Base-by-base conservation (phyloP, 2,113 vertebrate genomes). In the Nannospalax galili region DNA sequence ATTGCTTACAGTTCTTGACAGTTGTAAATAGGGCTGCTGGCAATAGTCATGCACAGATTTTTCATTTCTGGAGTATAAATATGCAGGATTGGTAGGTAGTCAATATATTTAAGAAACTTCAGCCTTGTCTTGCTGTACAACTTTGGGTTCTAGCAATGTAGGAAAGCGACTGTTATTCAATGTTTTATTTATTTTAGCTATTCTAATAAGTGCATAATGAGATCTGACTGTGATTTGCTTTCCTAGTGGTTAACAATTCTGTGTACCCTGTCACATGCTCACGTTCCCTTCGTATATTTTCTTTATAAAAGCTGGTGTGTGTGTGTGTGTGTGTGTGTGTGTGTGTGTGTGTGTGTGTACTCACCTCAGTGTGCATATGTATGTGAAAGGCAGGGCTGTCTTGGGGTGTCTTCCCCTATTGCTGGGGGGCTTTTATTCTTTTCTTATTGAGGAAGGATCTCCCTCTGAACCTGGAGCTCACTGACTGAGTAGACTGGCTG, bases 101-200 rank as follows among this genome's bases (percentile, higher is more conserved):
- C 56, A 56, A 73, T 32, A 24, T 2, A 65, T 58, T 73, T 52
- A n/a, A 72, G 81, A 48, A 35, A 80, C 15, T 7, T 35, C 17
- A 8, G 2, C 32, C 40, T 35, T 42, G 64, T n/a, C n/a, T n/a
- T n/a, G 77, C 87, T 5, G 15, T 2, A 14, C 52, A 12, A 4
- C 11, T 67, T 8, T 32, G 78, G 37, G 45, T 58, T 15, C 74
- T 17, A 56, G 85, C 16, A 28, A 20, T 0, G 4, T 0, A n/a
- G 45, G 48, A 64, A 64, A 52, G 45, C 7, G 10, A 45, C n/a
- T n/a, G n/a, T n/a, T n/a, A n/a, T n/a, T n/a, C n/a, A n/a, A n/a
- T n/a, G n/a, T n/a, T n/a, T n/a, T n/a, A n/a, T n/a, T n/a, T n/a
- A n/a, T n/a, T n/a, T n/a, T n/a, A n/a, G n/a, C n/a, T n/a, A n/a